Percentiles rank a stretch among this genome's conserved stretches.
These are phyloP conservation scores for Anomalospiza imberbis DNA, from an alignment of 2,797 vertebrate species.

Conservation along the genomic window DNA sequence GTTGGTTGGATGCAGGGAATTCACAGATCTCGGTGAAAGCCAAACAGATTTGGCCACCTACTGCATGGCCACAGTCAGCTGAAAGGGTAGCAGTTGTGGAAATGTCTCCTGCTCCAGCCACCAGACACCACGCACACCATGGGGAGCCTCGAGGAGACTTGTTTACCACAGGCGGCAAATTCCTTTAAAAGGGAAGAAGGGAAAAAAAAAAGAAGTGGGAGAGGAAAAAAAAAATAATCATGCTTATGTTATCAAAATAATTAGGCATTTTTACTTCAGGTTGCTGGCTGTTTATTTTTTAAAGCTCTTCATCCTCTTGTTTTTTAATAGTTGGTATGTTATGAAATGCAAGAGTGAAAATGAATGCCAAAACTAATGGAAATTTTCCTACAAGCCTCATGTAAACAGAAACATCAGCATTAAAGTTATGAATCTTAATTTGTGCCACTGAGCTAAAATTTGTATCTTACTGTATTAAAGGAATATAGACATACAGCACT, in stretches of 20 bases:
- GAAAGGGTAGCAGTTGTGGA: constrained; percentile 59
- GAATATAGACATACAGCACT: constrained; percentile 63
- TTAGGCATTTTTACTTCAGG: constrained; percentile 33
- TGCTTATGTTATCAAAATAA: background rate
- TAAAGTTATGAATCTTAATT: constrained; percentile 77
- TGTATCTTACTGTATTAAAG: constrained; percentile 69
- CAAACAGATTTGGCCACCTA: constrained; percentile 67
- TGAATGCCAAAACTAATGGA: constrained; percentile 52
- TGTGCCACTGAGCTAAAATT: constrained; percentile 71
- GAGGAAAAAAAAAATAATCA: background rate
- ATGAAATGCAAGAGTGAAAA: constrained; percentile 51
- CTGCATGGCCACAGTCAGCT: constrained; percentile 48
- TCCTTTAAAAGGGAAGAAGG: constrained; percentile 2
- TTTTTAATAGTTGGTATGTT: background rate
- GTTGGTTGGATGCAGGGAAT: constrained; percentile 69
- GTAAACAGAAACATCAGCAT: constrained; percentile 74
- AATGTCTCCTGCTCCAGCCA: constrained; percentile 2
- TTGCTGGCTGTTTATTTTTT: constrained; percentile 20
- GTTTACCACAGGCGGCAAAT: background rate
- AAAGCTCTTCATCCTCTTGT: background rate
- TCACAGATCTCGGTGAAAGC: constrained; percentile 60
- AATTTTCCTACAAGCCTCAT: constrained; percentile 53
- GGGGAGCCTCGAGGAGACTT: background rate
- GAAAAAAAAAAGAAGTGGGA: background rate
- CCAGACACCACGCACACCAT: background rate